Evolutionary conservation across 1,140 invertebrate species (phyloP).

Genomic region (Drosophila suzukii): DNA sequence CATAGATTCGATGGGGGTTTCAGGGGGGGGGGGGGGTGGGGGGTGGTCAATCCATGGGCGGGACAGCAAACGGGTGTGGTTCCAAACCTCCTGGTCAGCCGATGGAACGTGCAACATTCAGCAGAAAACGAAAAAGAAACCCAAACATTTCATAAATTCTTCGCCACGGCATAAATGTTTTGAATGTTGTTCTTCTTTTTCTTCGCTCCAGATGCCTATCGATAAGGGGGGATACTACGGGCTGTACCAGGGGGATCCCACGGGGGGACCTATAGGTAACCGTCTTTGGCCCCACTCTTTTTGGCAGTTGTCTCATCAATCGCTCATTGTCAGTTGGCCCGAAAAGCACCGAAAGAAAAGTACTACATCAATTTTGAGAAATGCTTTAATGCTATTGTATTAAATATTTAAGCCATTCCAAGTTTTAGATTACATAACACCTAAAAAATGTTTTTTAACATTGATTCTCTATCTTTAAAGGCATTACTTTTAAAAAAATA

Average conservation of each 20-base stretch:
- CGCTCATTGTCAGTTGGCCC: slow-evolving; percentile 42
- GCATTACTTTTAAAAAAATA: too few species aligned
- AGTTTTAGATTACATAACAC: too few species aligned
- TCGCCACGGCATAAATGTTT: slow-evolving; percentile 48
- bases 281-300: slow-evolving; percentile 15
- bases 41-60: slow-evolving; percentile 3
- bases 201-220: slow-evolving; percentile 49
- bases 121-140: slow-evolving; percentile 44
- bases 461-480: too few species aligned
- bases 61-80: slow-evolving; percentile 32
- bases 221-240: not conserved
- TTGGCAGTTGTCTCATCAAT: slow-evolving; percentile 58
- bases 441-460: too few species aligned
- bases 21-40: slow-evolving; percentile 9
- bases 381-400: too few species aligned
- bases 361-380: too few species aligned
- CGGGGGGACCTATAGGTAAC: not conserved
- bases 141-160: slow-evolving; percentile 75
- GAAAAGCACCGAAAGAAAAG: slow-evolving; percentile 1
- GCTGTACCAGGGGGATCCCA: not conserved
- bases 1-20: not conserved
- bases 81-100: slow-evolving; percentile 35
- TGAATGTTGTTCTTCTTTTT: slow-evolving; percentile 29
- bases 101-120: slow-evolving; percentile 50
- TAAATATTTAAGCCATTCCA: too few species aligned